These are phyloP conservation scores for Chelonus formosanus DNA, from an alignment of 2,888 invertebrate species.

Conservation along the genomic window DNA sequence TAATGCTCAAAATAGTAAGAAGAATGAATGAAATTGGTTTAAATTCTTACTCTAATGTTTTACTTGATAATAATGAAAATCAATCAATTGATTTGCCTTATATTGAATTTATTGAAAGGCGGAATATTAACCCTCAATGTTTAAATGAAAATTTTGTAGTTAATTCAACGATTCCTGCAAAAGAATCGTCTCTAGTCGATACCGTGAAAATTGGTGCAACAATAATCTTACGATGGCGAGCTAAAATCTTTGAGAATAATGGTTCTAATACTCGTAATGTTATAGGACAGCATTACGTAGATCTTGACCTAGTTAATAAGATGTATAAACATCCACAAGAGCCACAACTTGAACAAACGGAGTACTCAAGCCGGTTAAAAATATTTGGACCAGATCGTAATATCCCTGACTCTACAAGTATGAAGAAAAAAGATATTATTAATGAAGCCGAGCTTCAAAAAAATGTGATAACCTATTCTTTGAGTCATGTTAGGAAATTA, in stretches of 20 bases:
- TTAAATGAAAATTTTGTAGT: constrained; percentile 40
- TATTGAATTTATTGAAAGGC: constrained; percentile 66
- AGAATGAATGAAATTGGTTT: constrained; percentile 39
- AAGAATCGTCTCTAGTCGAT: constrained; percentile 33
- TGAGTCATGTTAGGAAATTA: constrained; percentile 53
- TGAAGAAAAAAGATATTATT: constrained; percentile 34
- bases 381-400: constrained; percentile 63
- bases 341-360: constrained; percentile 53
- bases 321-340: constrained; percentile 66
- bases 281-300: constrained; percentile 76
- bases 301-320: constrained; percentile 71
- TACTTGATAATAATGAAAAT: constrained; percentile 51
- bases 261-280: constrained; percentile 68
- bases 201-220: constrained; percentile 57
- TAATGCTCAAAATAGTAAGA: constrained; percentile 67
- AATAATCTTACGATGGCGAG: constrained; percentile 67
- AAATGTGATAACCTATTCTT: constrained; percentile 53
- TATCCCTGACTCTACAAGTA: constrained; percentile 57
- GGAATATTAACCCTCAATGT: constrained; percentile 54
- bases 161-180: constrained; percentile 33
- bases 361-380: constrained; percentile 55
- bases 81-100: constrained; percentile 60
- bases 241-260: constrained; percentile 67
- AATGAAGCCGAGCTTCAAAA: constrained; percentile 50
- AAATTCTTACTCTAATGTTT: constrained; percentile 60